These are phyloP conservation scores for Rotaria sp. DNA, from an alignment of 2,888 invertebrate genomes.

Conservation along the genomic window DNA sequence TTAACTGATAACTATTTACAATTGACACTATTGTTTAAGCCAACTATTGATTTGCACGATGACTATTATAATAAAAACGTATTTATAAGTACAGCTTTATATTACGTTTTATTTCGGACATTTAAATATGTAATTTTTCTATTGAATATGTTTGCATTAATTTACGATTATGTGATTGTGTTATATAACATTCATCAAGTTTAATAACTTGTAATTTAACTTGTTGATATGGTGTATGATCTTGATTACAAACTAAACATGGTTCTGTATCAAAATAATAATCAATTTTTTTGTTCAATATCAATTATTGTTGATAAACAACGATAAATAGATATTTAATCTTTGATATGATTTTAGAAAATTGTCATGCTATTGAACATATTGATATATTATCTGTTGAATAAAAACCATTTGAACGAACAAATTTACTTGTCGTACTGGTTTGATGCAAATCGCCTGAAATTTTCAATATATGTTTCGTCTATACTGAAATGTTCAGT, in stretches of 20 bases:
- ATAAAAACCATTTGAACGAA: background rate
- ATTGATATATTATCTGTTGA: background rate
- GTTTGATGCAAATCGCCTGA: too few relatives aligned
- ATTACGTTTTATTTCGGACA: constrained; percentile 86
- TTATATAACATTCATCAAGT: constrained; percentile 77
- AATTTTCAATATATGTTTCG: too few relatives aligned
- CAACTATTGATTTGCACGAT: constrained; percentile 84
- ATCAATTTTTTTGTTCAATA: constrained; percentile 87
- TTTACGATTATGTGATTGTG: constrained; percentile 92
- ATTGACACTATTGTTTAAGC: constrained; percentile 74
- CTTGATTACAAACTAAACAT: constrained; percentile 92
- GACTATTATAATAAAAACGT: constrained; percentile 90
- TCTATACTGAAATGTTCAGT: too few relatives aligned
- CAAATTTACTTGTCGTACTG: background rate
- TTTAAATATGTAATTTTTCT: constrained; percentile 80
- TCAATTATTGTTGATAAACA: constrained; percentile 55
- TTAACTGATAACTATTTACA: constrained; percentile 84
- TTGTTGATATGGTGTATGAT: constrained; percentile 68
- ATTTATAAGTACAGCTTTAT: constrained; percentile 91
- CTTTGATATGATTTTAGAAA: constrained; percentile 64
- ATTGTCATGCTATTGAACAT: constrained; percentile 63
- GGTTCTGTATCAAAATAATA: constrained; percentile 93
- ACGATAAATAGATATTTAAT: constrained; percentile 48
- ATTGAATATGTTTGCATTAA: constrained; percentile 88
- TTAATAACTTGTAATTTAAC: constrained; percentile 41